A percentile compares a stretch with the other conserved stretches of the same genome.
phyloP scores from a whole-genome alignment of 2,113 vertebrate species.

The Noturus placidus region DNA sequence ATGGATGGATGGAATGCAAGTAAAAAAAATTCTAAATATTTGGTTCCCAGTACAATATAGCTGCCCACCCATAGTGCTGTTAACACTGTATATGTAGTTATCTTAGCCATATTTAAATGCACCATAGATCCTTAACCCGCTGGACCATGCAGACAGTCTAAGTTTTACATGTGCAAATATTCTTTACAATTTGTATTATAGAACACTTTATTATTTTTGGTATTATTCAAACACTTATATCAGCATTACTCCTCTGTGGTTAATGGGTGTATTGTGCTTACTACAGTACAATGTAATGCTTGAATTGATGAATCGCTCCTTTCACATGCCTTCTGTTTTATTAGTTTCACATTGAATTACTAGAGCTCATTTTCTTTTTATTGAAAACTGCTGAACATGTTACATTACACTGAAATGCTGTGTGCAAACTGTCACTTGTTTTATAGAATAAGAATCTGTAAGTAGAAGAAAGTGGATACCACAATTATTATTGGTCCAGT shows the following conservation, averaged over 20 bases:
- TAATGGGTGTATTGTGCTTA: background rate
- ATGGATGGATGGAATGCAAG: too few relatives aligned
- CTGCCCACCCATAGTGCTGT: background rate
- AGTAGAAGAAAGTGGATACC: conserved; percentile 48
- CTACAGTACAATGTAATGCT: background rate
- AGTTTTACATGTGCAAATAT: background rate
- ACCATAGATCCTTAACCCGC: background rate
- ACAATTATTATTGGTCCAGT: background rate
- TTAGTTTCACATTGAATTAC: background rate
- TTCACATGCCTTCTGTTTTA: background rate
- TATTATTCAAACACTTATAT: background rate
- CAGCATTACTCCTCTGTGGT: background rate
- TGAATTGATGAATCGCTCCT: background rate
- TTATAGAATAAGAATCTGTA: conserved; percentile 63
- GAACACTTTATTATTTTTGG: background rate
- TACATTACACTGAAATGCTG: background rate
- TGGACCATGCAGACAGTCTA: background rate
- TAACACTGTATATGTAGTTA: background rate
- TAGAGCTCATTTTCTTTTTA: background rate
- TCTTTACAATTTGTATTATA: background rate
- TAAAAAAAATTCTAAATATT: too few relatives aligned
- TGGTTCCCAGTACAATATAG: background rate
- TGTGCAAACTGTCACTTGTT: conserved; percentile 14
- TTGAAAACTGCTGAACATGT: background rate
- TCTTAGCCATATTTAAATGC: too few relatives aligned